phyloP scores from a whole-genome alignment of 2,797 vertebrate genomes.

The Phalanger gymnotis region DNA sequence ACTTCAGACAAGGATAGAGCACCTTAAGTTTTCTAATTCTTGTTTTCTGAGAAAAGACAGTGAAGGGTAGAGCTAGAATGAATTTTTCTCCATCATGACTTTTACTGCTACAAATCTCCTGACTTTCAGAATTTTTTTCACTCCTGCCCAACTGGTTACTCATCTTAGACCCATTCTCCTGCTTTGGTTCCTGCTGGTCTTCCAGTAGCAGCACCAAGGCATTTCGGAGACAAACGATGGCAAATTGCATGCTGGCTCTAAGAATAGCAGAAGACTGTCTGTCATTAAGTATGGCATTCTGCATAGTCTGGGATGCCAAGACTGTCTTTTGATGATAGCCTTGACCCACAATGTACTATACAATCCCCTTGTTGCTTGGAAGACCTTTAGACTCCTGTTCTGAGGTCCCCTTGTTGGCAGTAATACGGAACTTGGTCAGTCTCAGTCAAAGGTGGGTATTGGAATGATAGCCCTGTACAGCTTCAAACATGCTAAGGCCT shows the following conservation, averaged over 20 bases:
- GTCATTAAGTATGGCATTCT: conserved; percentile 96
- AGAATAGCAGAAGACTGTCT: conserved; percentile 98
- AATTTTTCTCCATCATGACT: conserved; percentile 96
- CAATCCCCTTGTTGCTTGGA: conserved; percentile 98
- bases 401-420: conserved; percentile 95
- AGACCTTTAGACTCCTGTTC: conserved; percentile 98
- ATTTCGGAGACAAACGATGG: conserved; percentile 96
- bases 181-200: conserved; percentile 92
- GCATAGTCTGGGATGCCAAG: conserved; percentile 95
- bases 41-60: conserved; percentile 94
- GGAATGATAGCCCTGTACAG: conserved; percentile 97
- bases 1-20: conserved; percentile 96
- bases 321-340: conserved; percentile 98
- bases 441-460: conserved; percentile 96
- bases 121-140: conserved; percentile 92
- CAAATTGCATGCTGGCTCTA: conserved; percentile 99
- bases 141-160: conserved; percentile 91
- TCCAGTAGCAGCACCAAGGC: conserved; percentile 95
- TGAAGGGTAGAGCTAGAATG: conserved; percentile 91
- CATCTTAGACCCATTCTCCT: conserved; percentile 93
- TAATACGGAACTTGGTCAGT: conserved; percentile 97
- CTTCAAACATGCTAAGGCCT: conserved; percentile 98
- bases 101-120: conserved; percentile 95
- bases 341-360: conserved; percentile 97
- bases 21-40: conserved; percentile 98